Evolutionary conservation across 2,113 vertebrate species (phyloP), one percentile per base, ranked within the genome.

Genomic region (Chloropsis hardwickii): DNA sequence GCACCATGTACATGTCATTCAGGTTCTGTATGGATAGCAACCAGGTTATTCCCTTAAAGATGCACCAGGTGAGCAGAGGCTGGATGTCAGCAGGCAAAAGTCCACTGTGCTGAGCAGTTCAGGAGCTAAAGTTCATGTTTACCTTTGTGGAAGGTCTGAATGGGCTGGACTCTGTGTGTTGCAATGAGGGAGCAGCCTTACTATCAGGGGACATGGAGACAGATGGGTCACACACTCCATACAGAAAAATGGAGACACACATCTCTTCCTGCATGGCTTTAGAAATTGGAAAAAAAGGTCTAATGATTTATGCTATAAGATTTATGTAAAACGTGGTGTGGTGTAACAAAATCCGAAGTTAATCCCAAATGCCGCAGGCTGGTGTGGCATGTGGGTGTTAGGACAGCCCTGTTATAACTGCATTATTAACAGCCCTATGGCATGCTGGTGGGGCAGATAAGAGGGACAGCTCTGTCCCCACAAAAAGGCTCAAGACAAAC

Each of bases 111-210:
- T 29, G 24, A 78, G 65, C 7, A 3, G 48, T 61, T 81, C 83
- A 64, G 21, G 17, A 96, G 25, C 82, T 90, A 60, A 95, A 82
- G 94, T 96, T 79, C 92, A 79, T 92, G 83, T 96, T 97, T 97
- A 84, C 69, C 51, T 83, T 51, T n/a, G 42, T 51, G 67, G 35
- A 90, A 94, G 51, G 42, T 70, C 23, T 40, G 29, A 81, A 51
- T 3, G 13, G 67, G 31, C 15, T 88, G 76, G 51, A 92, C 25
- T 12, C 23, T 39, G 16, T 15, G 54, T 86, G 82, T 83, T 71
- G 72, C 83, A 74, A 88, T 23, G 50, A 76, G 64, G 60, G 56
- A 86, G 21, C 44, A 83, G 64, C 35, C 39, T 66, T 48, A 35
- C 37, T 56, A 5, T 88, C 53, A 78, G 42, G n/a, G 44, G 47